Evolutionary conservation across 2,113 vertebrate genomes (phyloP).

Genomic region (Natator depressus): DNA sequence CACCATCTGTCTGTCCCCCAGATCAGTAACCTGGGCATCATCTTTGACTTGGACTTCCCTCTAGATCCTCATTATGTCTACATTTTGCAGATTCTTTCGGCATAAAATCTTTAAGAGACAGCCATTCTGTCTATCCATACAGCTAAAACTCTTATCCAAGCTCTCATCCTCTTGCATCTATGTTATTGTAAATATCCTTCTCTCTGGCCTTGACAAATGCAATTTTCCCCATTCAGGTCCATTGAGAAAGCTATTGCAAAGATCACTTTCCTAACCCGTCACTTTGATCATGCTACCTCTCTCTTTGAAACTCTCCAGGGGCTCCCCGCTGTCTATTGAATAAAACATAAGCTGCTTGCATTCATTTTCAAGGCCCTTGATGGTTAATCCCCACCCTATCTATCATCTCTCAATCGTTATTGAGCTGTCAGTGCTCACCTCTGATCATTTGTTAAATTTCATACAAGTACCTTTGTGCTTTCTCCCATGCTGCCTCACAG

Average conservation of each 20-base stretch:
- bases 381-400: neutral
- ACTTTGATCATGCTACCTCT: neutral
- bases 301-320: neutral
- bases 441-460: neutral
- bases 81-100: neutral
- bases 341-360: neutral
- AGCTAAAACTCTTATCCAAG: neutral
- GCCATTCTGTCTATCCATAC: too few relatives aligned
- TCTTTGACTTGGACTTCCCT: neutral
- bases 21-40: neutral
- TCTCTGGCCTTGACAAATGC: neutral
- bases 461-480: neutral
- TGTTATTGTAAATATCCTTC: neutral
- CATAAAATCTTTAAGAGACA: neutral
- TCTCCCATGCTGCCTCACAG: neutral
- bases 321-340: neutral
- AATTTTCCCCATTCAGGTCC: neutral
- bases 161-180: neutral
- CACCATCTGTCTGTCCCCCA: neutral
- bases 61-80: neutral
- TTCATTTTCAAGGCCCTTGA: neutral
- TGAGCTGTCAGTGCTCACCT: neutral
- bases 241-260: neutral
- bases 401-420: neutral
- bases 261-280: neutral